Percentiles rank a stretch among this genome's conserved stretches.
Evolutionary conservation across 2,888 invertebrate species (phyloP).

Genomic region (Panopea generosa): DNA sequence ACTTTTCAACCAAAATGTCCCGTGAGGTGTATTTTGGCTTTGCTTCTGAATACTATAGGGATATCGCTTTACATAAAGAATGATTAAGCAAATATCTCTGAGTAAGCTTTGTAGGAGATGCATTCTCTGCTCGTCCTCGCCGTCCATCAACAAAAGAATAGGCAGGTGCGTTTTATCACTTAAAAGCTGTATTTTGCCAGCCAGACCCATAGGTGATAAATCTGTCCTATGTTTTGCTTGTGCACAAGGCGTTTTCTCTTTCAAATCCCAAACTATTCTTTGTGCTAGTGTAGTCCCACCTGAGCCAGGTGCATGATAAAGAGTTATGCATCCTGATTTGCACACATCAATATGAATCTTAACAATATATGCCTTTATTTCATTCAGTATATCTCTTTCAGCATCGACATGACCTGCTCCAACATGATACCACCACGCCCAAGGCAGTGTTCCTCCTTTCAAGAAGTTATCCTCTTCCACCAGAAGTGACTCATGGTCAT

Average conservation of each 20-base stretch:
- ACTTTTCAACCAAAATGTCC: constrained; percentile 27
- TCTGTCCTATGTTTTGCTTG: constrained; percentile 56
- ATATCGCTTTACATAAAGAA: constrained; percentile 60
- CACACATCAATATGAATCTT: constrained; percentile 23
- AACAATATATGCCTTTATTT: constrained; percentile 37
- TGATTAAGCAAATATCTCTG: constrained; percentile 30
- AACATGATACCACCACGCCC: constrained; percentile 64
- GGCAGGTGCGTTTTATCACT: constrained; percentile 61
- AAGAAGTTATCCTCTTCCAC: constrained; percentile 64
- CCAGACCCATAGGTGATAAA: constrained; percentile 38
- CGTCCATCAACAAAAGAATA: constrained; percentile 63
- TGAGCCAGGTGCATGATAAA: constrained; percentile 67
- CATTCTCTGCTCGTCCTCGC: constrained; percentile 65
- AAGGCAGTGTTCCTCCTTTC: constrained; percentile 65
- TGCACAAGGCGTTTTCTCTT: constrained; percentile 56
- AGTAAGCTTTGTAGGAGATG: constrained; percentile 37
- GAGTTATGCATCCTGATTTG: constrained; percentile 52
- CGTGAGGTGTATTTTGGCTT: neutral
- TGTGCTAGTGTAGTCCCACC: constrained; percentile 71
- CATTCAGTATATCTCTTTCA: constrained; percentile 48
- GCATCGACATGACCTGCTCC: constrained; percentile 60
- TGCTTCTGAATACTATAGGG: neutral
- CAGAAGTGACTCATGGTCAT: constrained; percentile 39
- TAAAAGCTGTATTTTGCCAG: constrained; percentile 52
- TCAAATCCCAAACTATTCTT: constrained; percentile 66